Base-by-base conservation (phyloP, 2,797 vertebrate species). In the Urosaurus nigricauda region DNA sequence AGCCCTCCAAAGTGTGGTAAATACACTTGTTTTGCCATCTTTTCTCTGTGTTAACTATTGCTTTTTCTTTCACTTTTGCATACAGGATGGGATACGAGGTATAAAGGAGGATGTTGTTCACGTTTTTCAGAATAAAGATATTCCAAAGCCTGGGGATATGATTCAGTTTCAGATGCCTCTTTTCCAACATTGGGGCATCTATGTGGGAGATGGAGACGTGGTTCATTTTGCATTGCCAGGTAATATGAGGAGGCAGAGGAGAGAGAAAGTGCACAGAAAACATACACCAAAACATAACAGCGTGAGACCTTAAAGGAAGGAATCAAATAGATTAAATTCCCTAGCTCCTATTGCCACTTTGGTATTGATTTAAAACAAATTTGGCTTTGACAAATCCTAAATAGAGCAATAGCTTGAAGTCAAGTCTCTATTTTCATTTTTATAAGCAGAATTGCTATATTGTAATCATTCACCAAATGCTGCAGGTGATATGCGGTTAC, bases 181-280 rank as follows among this genome's bases (percentile, higher is more conserved):
- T 47, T 85, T 47, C 56, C 84, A 86, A 40, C 84, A 86, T 13
- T 86, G 84, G 84, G 84, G 84, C 4, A 86, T 86, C 84, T 86
- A 86, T 24, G 3, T 86, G 21, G 84, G 74, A 63, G 5, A 79
- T 47, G 58, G 3, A 8, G 53, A 78, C 35, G 19, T 86, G 9
- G 58, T 86, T 2, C 84, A 86, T 86, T 79, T 86, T 4, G 0
- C 12, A 65, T 51, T 9, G 32, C 53, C 84, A 43, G 7, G 71
- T 85, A 75, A 85, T 40, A 43, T 37, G 73, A 53, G 9, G 9
- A 81, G 53, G 35, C 19, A 79, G 14, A 53, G 77, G 13, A 53
- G 0, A 35, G 26, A 32, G 63, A 29, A 1, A 65, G 24, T 68
- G 9, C 65, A 19, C 58, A 60, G 2, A 43, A 47, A 6, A 47